Percentiles rank a stretch among this genome's conserved stretches.
Evolutionary conservation across 2,888 invertebrate species (phyloP).

Genomic region (Adela reaumurella): DNA sequence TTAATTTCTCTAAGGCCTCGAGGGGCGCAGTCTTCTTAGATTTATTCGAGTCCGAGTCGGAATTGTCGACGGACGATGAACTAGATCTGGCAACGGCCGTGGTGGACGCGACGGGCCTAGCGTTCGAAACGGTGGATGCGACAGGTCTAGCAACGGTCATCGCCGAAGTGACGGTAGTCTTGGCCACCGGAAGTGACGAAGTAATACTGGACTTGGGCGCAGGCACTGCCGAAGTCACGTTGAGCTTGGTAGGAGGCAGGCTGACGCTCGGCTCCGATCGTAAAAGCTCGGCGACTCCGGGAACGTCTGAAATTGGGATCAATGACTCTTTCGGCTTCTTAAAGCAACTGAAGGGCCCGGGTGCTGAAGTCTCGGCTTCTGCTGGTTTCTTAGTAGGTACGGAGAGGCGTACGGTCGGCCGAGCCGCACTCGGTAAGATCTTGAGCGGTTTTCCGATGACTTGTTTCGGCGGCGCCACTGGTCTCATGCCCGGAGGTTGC

Average conservation of each 20-base stretch:
- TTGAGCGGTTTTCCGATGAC: neutral
- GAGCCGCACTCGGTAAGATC: neutral
- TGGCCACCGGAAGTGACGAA: too few species aligned
- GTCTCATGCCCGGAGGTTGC: too few species aligned
- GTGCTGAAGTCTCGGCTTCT: conserved; percentile 16
- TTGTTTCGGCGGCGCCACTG: neutral
- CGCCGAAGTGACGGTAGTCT: neutral
- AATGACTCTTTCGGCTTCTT: conserved; percentile 41
- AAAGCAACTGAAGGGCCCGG: conserved; percentile 36
- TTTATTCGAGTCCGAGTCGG: neutral
- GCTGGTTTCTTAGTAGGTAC: neutral
- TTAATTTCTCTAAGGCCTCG: conserved; percentile 29
- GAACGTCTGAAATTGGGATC: conserved; percentile 20
- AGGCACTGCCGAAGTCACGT: conserved; percentile 24
- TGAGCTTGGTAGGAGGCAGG: conserved; percentile 21
- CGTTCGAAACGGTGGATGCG: neutral
- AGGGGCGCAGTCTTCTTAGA: neutral
- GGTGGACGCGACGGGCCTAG: neutral
- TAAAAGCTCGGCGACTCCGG: conserved; percentile 11
- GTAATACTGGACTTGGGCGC: conserved; percentile 22
- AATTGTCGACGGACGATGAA: neutral
- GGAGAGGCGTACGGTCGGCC: neutral
- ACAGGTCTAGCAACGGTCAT: neutral
- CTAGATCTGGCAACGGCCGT: neutral
- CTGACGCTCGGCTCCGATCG: conserved; percentile 17